A percentile compares a stretch with the other conserved stretches of the same genome.
These are phyloP conservation scores for Eucriotettix oculatus DNA, from an alignment of 2,888 invertebrate species.

Conservation along the genomic window DNA sequence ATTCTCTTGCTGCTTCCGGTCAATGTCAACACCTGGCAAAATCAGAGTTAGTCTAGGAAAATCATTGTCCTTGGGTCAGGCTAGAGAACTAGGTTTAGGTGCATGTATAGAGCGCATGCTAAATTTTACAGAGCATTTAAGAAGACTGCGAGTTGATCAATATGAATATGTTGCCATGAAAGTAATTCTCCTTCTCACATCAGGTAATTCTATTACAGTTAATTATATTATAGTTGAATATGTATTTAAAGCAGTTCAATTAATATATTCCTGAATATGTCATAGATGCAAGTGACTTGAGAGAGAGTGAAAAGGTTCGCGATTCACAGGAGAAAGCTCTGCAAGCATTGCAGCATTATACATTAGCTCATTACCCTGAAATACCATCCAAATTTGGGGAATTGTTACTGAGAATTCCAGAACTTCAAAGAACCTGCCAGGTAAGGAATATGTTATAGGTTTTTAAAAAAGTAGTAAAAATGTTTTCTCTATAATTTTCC, in stretches of 20 bases:
- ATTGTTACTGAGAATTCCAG: conserved; percentile 78
- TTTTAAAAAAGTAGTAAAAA: not conserved
- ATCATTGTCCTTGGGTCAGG: conserved; percentile 46
- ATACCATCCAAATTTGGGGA: conserved; percentile 92
- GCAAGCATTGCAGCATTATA: conserved; percentile 83
- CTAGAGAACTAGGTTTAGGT: conserved; percentile 55
- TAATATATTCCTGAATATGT: conserved; percentile 12
- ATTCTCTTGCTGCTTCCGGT: conserved; percentile 88
- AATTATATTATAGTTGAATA: not conserved
- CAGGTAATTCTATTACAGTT: conserved; percentile 40
- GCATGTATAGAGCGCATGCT: conserved; percentile 90
- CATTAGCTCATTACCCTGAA: conserved; percentile 76
- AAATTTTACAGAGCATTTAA: conserved; percentile 81
- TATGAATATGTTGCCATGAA: conserved; percentile 96
- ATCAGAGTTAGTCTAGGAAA: conserved; percentile 55
- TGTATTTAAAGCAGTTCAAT: not conserved
- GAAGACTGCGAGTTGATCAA: conserved; percentile 76
- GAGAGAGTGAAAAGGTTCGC: conserved; percentile 85
- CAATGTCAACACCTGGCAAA: conserved; percentile 77
- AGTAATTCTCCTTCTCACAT: conserved; percentile 78
- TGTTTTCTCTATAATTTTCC: not conserved
- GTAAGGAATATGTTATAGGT: conserved; percentile 27
- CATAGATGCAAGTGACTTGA: conserved; percentile 76
- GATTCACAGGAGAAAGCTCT: conserved; percentile 88
- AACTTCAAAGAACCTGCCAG: conserved; percentile 87